Percentiles rank a stretch among this genome's conserved stretches.
Conservation (phyloP, 1,140 invertebrate species). For the Megathymus violae region DNA sequence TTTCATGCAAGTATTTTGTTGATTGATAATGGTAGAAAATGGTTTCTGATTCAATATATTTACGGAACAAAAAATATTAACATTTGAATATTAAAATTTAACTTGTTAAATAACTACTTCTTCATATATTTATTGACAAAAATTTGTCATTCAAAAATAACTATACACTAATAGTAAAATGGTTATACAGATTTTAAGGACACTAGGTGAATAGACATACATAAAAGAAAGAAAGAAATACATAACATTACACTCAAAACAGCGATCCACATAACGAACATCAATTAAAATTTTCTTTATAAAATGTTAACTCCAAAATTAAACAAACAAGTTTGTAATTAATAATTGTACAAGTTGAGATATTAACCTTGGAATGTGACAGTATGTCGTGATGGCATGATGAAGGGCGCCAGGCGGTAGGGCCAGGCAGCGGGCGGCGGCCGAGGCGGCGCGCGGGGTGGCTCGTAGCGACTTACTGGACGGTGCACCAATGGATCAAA, state of each 20-base stretch:
- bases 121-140: too few relatives aligned
- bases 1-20: too few relatives aligned
- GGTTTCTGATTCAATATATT: too few relatives aligned
- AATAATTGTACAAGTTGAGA: slow-evolving; percentile 45
- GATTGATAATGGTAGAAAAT: too few relatives aligned
- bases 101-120: neutral
- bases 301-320: slow-evolving; percentile 65
- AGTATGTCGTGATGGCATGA: slow-evolving; percentile 85
- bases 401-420: slow-evolving; percentile 78
- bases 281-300: slow-evolving; percentile 13
- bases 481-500: slow-evolving; percentile 90
- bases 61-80: too few relatives aligned
- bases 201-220: neutral
- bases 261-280: slow-evolving; percentile 28
- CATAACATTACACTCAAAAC: slow-evolving; percentile 6
- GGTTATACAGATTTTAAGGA: neutral
- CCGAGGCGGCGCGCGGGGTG: slow-evolving; percentile 81
- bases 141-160: neutral
- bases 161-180: neutral
- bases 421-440: slow-evolving; percentile 80
- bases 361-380: slow-evolving; percentile 91
- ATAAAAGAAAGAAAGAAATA: slow-evolving; percentile 4
- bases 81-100: too few relatives aligned
- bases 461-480: slow-evolving; percentile 91
- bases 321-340: slow-evolving; percentile 52